These are phyloP conservation scores for Apaloderma vittatum DNA, from an alignment of 2,113 vertebrate species.

Conservation along the genomic window DNA sequence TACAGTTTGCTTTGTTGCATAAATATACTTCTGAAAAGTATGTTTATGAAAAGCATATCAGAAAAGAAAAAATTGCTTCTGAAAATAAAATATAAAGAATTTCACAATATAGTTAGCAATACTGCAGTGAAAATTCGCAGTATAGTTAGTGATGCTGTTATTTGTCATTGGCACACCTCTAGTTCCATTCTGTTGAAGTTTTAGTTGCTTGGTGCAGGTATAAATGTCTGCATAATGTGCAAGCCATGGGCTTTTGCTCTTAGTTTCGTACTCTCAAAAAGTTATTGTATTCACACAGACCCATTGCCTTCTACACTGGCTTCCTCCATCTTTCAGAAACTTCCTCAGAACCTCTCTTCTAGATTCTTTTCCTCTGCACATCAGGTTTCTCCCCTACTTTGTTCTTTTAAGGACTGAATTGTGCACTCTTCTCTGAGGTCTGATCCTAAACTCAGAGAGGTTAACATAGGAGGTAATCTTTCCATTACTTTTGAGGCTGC, in stretches of 20 bases:
- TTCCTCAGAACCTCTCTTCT: neutral
- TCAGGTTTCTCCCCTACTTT: rapidly evolving
- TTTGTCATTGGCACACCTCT: neutral
- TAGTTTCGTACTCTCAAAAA: neutral
- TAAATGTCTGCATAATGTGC: neutral
- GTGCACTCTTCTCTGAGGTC: rapidly evolving
- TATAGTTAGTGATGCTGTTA: neutral
- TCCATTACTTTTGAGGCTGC: neutral
- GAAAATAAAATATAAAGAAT: neutral
- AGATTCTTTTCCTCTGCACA: neutral
- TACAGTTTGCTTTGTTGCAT: neutral
- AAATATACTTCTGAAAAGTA: neutral
- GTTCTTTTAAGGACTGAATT: neutral
- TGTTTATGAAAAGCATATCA: too few relatives aligned
- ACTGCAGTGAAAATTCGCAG: neutral
- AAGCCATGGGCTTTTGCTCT: neutral
- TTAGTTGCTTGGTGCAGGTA: neutral
- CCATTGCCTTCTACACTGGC: neutral
- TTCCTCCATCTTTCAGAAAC: neutral
- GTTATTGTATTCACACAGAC: neutral
- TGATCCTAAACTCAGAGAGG: neutral
- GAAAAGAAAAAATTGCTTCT: neutral
- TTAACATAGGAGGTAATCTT: neutral
- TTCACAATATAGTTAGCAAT: neutral
- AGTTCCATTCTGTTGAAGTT: neutral